Base-by-base conservation (phyloP, 2,113 vertebrate genomes). In the Entelurus aequoreus region DNA sequence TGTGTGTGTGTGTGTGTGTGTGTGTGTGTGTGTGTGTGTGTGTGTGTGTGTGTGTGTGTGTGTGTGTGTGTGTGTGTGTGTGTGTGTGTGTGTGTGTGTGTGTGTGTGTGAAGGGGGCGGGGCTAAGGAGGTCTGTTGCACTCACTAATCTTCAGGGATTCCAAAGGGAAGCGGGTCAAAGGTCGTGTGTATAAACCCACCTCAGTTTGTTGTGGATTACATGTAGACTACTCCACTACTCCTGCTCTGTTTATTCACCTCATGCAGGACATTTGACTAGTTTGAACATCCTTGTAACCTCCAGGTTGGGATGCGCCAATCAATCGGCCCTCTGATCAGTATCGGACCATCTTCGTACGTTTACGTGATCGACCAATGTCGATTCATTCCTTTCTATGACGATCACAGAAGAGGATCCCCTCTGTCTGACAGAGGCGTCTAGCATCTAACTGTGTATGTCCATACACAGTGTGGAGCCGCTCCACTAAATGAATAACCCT, bases 131-230 rank as follows among this genome's bases (percentile, higher is more conserved):
- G 64, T 65, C 36, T 40, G 42, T 65, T 62, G 74, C 59, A 52
- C 62, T 68, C 42, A 4, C 67, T 87, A 87, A 87, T 83, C 81
- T 80, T 67, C 79, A 63, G 79, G 94, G 86, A 94, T 94, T 6
- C 91, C 90, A 16, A 88, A 93, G 63, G 94, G 91, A 86, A 92
- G 93, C 75, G 65, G 83, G 85, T 80, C 83, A 82, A 81, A 83
- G 82, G 78, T 87, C 84, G 46, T 62, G 60, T 19, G 8, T 69
- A 62, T 87, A 87, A 88, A 84, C 81, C 74, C 72, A 78, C 79
- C 65, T 86, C 82, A 70, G 16, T 21, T 80, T 79, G 72, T 75
- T 75, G 58, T 72, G 66, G 80, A 85, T 88, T 88, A 83, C 69
- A 62, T 72, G 69, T 76, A 72, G 37, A 63, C 47, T 63, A 19